phyloP scores from a whole-genome alignment of 1,140 invertebrate species.

The Helicoverpa zea region DNA sequence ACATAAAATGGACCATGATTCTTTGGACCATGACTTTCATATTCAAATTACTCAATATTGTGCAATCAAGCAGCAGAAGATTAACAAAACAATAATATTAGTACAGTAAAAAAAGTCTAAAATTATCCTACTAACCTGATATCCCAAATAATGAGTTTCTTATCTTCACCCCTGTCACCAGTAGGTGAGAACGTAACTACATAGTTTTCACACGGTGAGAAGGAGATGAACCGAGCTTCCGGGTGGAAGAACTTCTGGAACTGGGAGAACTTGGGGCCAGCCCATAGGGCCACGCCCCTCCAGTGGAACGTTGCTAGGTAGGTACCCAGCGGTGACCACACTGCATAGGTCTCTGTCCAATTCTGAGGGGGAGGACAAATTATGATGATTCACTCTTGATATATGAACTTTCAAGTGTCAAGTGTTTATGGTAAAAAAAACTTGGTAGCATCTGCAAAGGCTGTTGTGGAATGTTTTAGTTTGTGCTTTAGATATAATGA shows the following conservation, averaged over 20 bases:
- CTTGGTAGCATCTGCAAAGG: too few species aligned
- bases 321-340: constrained; percentile 99
- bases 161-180: constrained; percentile 89
- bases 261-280: constrained; percentile 96
- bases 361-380: too few species aligned
- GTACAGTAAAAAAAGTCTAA: constrained; percentile 41
- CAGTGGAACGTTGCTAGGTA: constrained; percentile 98
- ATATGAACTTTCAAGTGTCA: too few species aligned
- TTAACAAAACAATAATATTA: too few species aligned
- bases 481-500: too few species aligned
- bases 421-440: too few species aligned
- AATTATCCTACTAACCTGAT: constrained; percentile 87
- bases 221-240: constrained; percentile 98
- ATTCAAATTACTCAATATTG: too few species aligned
- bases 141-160: constrained; percentile 97
- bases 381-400: too few species aligned
- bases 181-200: constrained; percentile 96
- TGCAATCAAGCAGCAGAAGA: too few species aligned
- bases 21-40: too few species aligned
- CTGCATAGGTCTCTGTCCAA: constrained; percentile 98
- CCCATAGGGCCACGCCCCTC: constrained; percentile 98
- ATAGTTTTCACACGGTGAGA: constrained; percentile 99
- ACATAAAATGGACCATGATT: too few species aligned
- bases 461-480: too few species aligned
- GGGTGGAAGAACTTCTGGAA: constrained; percentile 96